Evolutionary conservation across 2,113 vertebrate genomes (phyloP).

Genomic region (Corvus hawaiiensis): DNA sequence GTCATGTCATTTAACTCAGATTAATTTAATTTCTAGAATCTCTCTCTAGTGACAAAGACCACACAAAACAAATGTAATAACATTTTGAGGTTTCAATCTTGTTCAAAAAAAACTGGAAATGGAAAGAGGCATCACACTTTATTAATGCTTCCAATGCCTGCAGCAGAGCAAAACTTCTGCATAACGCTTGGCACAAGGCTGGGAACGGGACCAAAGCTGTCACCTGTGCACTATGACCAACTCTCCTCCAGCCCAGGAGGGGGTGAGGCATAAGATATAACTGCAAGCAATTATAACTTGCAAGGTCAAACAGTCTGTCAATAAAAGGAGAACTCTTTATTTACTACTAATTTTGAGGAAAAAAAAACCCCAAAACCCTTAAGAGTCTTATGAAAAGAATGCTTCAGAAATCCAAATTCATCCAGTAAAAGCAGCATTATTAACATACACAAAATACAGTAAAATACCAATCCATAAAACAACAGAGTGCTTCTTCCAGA

Average conservation of each 20-base stretch:
- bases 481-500: slow-evolving; percentile 14
- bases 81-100: neutral
- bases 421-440: neutral
- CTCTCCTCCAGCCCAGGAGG: neutral
- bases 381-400: neutral
- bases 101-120: neutral
- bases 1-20: neutral
- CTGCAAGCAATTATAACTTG: neutral
- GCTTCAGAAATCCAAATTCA: neutral
- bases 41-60: neutral
- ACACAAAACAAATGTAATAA: neutral
- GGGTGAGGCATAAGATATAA: neutral
- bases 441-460: neutral
- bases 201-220: neutral
- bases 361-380: neutral
- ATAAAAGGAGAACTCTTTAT: neutral
- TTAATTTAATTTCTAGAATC: neutral
- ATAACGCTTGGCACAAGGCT: rapidly evolving
- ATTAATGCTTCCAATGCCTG: neutral
- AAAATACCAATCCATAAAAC: neutral
- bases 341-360: neutral
- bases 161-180: neutral
- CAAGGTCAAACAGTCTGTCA: slow-evolving; percentile 11
- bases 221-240: neutral
- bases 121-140: neutral